Evolutionary conservation across 1,140 invertebrate genomes (phyloP).

Genomic region (Leptestheria dahalacensis): DNA sequence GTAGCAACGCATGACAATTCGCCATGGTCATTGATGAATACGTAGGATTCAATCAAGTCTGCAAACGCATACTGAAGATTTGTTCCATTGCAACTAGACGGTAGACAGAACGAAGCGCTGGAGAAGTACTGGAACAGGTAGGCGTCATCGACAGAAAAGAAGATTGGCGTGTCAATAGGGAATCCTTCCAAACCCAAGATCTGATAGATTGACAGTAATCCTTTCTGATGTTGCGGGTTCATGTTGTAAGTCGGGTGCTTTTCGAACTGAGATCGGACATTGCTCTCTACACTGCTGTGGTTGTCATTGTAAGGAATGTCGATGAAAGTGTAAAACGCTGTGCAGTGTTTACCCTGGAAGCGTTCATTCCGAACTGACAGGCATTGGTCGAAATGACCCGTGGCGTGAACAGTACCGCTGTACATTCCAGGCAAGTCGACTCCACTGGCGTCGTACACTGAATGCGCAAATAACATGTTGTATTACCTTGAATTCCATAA

Average conservation of each 20-base stretch:
- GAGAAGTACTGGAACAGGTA: neutral
- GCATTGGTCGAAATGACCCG: conserved; percentile 12
- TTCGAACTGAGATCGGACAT: neutral
- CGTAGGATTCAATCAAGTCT: neutral
- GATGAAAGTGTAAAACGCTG: neutral
- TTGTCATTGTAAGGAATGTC: too few relatives aligned
- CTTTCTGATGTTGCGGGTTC: neutral
- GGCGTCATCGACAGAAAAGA: neutral
- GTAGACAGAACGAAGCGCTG: neutral
- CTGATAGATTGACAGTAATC: neutral
- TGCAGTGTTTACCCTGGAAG: conserved; percentile 10
- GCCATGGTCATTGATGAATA: neutral
- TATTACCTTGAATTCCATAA: neutral
- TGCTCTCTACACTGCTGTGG: too few relatives aligned
- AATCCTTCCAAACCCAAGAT: neutral
- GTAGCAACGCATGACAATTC: neutral
- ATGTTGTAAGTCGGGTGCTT: neutral
- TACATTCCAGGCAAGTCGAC: neutral
- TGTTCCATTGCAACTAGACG: neutral
- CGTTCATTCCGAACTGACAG: neutral
- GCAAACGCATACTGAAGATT: neutral
- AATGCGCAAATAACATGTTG: neutral
- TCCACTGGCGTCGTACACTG: conserved; percentile 7
- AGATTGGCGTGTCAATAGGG: neutral
- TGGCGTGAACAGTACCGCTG: neutral